Evolutionary conservation across 2,797 vertebrate species (phyloP).

Genomic region (Arctocebus calabarensis): DNA sequence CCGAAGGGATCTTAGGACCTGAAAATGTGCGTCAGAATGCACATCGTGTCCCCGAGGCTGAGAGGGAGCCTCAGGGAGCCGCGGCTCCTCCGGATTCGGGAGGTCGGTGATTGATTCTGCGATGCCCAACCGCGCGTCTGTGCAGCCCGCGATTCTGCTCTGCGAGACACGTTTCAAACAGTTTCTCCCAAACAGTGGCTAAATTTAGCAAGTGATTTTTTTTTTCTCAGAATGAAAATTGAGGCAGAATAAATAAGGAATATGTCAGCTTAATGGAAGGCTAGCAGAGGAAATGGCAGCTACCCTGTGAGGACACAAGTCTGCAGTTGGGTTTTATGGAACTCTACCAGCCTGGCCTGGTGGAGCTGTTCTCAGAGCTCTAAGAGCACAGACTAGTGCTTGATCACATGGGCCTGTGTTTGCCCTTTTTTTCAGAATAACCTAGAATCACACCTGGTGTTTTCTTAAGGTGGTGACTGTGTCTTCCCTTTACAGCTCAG

Average conservation of each 20-base stretch:
- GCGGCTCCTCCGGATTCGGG: background rate
- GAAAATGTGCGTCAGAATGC: background rate
- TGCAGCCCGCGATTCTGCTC: background rate
- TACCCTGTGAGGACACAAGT: background rate
- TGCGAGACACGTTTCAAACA: background rate
- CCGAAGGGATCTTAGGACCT: background rate
- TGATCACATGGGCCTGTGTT: background rate
- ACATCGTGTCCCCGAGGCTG: background rate
- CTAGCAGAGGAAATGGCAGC: background rate
- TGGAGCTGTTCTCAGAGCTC: background rate
- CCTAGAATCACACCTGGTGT: background rate
- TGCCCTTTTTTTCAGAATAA: background rate
- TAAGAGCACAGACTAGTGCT: background rate
- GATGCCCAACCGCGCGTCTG: too few species aligned
- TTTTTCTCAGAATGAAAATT: slow-evolving; percentile 5
- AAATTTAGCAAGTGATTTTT: background rate
- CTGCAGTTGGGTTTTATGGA: background rate
- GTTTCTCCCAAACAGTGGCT: slow-evolving; percentile 17
- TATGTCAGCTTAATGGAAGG: background rate
- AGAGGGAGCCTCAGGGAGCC: background rate
- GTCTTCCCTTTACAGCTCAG: background rate
- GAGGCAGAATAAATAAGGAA: slow-evolving; percentile 10
- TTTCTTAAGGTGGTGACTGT: background rate
- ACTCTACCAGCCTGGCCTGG: background rate
- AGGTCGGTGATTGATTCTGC: too few species aligned